Conservation (phyloP, 2,113 vertebrate species). For the Cyphomyrus discorhynchus region DNA sequence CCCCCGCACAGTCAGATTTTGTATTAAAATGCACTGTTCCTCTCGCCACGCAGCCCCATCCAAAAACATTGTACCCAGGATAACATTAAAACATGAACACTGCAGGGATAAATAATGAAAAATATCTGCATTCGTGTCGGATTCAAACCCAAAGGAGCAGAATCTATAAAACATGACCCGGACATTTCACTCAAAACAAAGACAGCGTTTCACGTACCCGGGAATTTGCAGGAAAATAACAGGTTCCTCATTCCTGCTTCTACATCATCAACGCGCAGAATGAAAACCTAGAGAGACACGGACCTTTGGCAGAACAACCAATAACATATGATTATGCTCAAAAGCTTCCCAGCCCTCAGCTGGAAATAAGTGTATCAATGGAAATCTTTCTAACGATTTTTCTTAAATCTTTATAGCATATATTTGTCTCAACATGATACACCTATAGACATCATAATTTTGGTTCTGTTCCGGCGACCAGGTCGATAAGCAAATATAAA, state of each 20-base stretch:
- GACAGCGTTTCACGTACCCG: slow-evolving; percentile 26
- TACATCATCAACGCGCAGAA: not conserved
- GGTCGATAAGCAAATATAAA: not conserved
- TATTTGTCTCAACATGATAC: not conserved
- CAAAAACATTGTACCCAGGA: slow-evolving; percentile 6
- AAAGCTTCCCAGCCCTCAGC: slow-evolving; percentile 8
- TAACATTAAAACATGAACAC: slow-evolving; percentile 49
- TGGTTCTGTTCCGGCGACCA: not conserved
- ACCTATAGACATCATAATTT: not conserved
- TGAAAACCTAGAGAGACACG: not conserved
- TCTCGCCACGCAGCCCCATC: not conserved
- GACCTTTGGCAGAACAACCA: not conserved
- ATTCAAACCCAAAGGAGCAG: slow-evolving; percentile 53
- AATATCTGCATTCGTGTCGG: slow-evolving; percentile 66
- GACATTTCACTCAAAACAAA: slow-evolving; percentile 49
- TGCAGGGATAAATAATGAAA: slow-evolving; percentile 42
- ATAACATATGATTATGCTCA: slow-evolving; percentile 23
- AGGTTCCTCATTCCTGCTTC: not conserved
- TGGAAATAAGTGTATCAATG: slow-evolving; percentile 49
- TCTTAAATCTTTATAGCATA: not conserved
- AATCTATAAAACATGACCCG: slow-evolving; percentile 65
- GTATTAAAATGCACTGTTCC: slow-evolving; percentile 14
- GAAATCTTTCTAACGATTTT: not conserved
- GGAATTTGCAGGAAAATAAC: slow-evolving; percentile 3
- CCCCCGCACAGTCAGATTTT: not conserved